Percentiles rank a stretch among this genome's conserved stretches.
Conservation (phyloP, 2,113 vertebrate species). For the Acrocephalus arundinaceus region DNA sequence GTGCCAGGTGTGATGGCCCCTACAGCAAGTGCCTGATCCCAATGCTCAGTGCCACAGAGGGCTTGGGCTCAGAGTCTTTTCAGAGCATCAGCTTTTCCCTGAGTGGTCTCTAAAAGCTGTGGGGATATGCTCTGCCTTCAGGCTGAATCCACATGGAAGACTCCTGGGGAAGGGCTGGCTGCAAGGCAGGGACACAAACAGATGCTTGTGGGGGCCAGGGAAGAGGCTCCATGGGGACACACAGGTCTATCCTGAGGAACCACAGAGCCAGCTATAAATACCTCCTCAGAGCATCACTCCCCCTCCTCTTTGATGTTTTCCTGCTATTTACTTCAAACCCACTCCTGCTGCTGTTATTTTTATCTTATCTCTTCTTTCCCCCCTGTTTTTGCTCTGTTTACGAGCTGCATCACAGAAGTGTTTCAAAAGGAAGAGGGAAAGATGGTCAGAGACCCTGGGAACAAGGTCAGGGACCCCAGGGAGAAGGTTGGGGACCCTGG, state of each 20-base stretch:
- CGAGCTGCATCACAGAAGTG: background rate
- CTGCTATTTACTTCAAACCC: slow-evolving; percentile 47
- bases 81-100: background rate
- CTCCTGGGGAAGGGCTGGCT: background rate
- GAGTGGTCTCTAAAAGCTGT: background rate
- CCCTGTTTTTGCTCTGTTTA: background rate
- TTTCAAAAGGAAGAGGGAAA: background rate
- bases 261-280: slow-evolving; percentile 33
- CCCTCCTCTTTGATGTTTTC: slow-evolving; percentile 42
- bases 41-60: background rate
- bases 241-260: background rate
- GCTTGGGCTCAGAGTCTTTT: background rate
- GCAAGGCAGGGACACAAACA: background rate
- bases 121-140: background rate
- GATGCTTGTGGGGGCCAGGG: background rate
- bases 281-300: slow-evolving; percentile 4
- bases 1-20: rapidly evolving
- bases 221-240: background rate
- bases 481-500: background rate
- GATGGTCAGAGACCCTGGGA: background rate
- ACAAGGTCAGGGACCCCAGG: background rate
- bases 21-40: background rate
- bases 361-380: slow-evolving; percentile 4
- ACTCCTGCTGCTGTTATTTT: slow-evolving; percentile 45
- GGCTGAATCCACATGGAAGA: background rate